Conservation (phyloP, 2,888 invertebrate genomes). For the Leptopilina myrica region DNA sequence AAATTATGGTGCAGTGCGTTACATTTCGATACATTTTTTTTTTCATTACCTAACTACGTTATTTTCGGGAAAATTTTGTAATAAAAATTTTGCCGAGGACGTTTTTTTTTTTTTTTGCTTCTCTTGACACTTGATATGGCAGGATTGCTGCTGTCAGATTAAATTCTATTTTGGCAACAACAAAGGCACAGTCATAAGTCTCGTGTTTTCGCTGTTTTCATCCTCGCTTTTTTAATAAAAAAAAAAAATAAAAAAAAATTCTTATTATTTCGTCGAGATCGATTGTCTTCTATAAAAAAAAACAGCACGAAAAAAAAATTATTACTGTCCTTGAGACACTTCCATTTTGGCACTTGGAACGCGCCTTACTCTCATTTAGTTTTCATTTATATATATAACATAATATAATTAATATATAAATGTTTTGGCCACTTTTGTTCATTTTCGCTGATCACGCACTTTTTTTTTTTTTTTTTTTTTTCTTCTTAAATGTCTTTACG, state of each 20-base stretch:
- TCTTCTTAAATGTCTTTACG: conserved; percentile 73
- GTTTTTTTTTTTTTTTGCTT: conserved; percentile 47
- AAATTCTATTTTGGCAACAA: conserved; percentile 67
- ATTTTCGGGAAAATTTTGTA: conserved; percentile 53
- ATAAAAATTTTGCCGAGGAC: conserved; percentile 59
- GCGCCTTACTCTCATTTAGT: conserved; percentile 60
- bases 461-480: too few relatives aligned
- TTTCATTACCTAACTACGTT: conserved; percentile 54
- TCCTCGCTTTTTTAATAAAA: conserved; percentile 32
- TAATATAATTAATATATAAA: conserved; percentile 72
- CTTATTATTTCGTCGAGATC: conserved; percentile 54
- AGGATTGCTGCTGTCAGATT: conserved; percentile 59
- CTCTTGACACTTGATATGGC: conserved; percentile 62
- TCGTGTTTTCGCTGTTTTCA: conserved; percentile 60
- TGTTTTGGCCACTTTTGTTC: conserved; percentile 76
- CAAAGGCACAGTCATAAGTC: conserved; percentile 75
- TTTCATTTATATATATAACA: conserved; percentile 59
- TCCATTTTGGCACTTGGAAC: conserved; percentile 71
- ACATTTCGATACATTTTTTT: conserved; percentile 35
- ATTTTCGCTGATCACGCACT: conserved; percentile 70
- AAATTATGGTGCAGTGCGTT: conserved; percentile 44
- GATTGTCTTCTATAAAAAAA: conserved; percentile 21
- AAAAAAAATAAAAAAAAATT: too few relatives aligned
- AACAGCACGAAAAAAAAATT: conserved; percentile 50
- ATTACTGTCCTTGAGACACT: conserved; percentile 59